Percentiles rank a stretch among this genome's conserved stretches.
phyloP scores from a whole-genome alignment of 2,888 invertebrate genomes.

The Acrocyrtus sp. region DNA sequence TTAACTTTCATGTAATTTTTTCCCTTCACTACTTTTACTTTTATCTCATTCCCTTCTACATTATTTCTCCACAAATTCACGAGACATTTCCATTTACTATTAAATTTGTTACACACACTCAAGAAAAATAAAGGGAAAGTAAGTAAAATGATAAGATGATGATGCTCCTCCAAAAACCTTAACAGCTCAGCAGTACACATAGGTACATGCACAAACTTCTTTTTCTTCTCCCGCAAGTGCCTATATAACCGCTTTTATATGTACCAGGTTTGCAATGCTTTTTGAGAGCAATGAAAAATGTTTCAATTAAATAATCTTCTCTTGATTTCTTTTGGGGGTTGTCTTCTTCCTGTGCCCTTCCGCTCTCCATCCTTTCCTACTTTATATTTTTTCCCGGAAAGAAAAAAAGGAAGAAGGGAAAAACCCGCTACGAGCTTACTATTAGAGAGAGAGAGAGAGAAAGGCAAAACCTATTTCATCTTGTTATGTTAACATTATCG shows the following conservation, averaged over 20 bases:
- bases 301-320: conserved; percentile 64
- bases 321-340: conserved; percentile 64
- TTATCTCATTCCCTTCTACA: background rate
- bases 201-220: too few relatives aligned
- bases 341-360: too few relatives aligned
- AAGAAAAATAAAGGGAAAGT: conserved; percentile 44
- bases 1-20: conserved; percentile 27
- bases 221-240: background rate
- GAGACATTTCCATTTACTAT: conserved; percentile 40
- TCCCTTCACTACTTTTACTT: background rate
- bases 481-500: conserved; percentile 46
- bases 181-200: too few relatives aligned
- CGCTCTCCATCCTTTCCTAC: conserved; percentile 11
- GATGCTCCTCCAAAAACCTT: too few relatives aligned
- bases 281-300: conserved; percentile 62
- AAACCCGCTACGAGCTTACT: background rate
- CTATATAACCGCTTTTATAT: background rate
- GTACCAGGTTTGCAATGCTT: too few relatives aligned
- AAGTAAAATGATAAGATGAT: conserved; percentile 36
- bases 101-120: conserved; percentile 50
- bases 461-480: conserved; percentile 39
- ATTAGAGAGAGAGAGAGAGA: background rate
- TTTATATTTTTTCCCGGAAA: background rate
- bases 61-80: conserved; percentile 23
- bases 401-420: background rate